Base-by-base conservation (phyloP, 2,797 vertebrate genomes). In the Eidolon dupreanum region DNA sequence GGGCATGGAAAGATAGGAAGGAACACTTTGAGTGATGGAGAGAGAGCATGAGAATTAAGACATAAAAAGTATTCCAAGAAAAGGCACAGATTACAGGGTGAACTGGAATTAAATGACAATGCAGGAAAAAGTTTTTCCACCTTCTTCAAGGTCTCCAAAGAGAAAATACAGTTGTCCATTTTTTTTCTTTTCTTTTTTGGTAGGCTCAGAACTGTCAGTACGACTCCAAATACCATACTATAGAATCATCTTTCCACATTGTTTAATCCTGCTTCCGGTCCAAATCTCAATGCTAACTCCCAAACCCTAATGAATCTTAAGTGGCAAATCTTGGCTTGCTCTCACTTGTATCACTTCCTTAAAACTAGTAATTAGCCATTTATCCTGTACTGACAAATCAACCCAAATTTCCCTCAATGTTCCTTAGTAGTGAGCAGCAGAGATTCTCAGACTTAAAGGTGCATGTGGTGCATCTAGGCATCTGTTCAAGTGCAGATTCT, bases 321-420 rank as follows among this genome's bases (percentile, higher is more conserved):
- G 10, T 31, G 49, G 36, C 11, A 81, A 22, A 57, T 6, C 36
- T 46, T 19, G 19, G 57, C 38, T 87, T 26, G 8, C 1, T 83
- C 16, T n/a, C 31, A 5, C 53, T 41, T 31, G 24, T 12, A 33
- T 11, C 19, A 11, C 24, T 59, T 17, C 61, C 71, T 57, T 49
- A 59, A 53, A 10, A 49, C 31, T 38, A 36, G 22, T 33, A 6
- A 49, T 53, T 5, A 4, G 51, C 10, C 5, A 20, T 75, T 36
- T 6, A 86, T 74, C 86, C 57, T 93, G 77, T 78, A 49, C 90
- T 93, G 65, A 96, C 20, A 91, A 91, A 17, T 61, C 63, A 95
- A 43, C 31, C 68, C 73, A 81, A 90, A 70, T 77, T 8, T 92
- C 53, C 73, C 33, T 53, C 33, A 0, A 7, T 6, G 8, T 0